These are phyloP conservation scores for Colossoma macropomum DNA, from an alignment of 2,113 vertebrate genomes.

Conservation along the genomic window DNA sequence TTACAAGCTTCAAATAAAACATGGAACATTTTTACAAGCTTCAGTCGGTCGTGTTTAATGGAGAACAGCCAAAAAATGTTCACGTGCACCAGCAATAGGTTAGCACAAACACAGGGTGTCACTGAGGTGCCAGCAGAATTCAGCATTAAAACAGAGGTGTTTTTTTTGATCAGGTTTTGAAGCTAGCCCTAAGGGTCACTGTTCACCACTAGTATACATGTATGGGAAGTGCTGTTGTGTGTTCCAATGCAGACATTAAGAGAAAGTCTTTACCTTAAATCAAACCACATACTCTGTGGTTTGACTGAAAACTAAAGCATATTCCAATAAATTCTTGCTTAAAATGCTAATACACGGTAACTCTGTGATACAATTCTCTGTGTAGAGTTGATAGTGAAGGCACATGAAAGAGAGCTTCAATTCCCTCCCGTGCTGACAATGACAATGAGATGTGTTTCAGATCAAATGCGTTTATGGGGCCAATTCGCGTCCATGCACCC, in stretches of 20 bases:
- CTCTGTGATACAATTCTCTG: not conserved
- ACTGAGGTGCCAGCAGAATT: too few relatives aligned
- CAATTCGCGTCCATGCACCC: not conserved
- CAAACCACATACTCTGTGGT: too few relatives aligned
- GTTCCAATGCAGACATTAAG: not conserved
- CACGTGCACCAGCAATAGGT: not conserved
- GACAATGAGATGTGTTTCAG: conserved; percentile 32
- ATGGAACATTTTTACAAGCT: too few relatives aligned
- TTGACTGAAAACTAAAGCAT: too few relatives aligned
- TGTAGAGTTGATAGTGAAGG: not conserved
- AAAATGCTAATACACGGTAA: too few relatives aligned
- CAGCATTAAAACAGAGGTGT: too few relatives aligned
- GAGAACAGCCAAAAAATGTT: not conserved
- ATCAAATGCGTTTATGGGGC: conserved; percentile 24
- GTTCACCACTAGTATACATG: not conserved
- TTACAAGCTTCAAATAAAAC: too few relatives aligned
- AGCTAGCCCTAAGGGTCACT: too few relatives aligned
- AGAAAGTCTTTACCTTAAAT: not conserved
- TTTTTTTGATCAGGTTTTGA: too few relatives aligned
- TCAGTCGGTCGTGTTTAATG: too few relatives aligned
- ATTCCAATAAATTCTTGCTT: too few relatives aligned
- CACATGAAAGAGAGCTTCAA: conserved; percentile 37
- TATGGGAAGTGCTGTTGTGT: too few relatives aligned
- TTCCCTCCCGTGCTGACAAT: not conserved
- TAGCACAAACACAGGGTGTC: not conserved